Evolutionary conservation across 2,888 invertebrate species (phyloP).

Genomic region (Ichneumon xanthorius): DNA sequence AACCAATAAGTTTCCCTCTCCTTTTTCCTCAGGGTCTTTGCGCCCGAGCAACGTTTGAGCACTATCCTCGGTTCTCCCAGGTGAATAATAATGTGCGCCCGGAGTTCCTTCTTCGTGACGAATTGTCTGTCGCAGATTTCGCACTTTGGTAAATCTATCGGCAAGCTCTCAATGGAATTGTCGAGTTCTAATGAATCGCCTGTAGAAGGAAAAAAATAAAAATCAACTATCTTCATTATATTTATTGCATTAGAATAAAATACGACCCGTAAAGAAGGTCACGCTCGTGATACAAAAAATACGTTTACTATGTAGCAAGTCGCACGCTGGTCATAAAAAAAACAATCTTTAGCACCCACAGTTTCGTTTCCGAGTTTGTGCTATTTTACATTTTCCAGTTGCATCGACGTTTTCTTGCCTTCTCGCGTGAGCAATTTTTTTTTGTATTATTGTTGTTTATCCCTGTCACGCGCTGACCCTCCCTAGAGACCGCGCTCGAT

Average conservation of each 20-base stretch:
- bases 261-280: not conserved
- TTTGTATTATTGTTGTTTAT: not conserved
- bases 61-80: constrained; percentile 80
- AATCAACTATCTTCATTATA: not conserved
- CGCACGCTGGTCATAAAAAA: not conserved
- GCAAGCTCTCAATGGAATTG: constrained; percentile 67
- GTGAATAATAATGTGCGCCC: constrained; percentile 79
- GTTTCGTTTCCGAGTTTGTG: not conserved
- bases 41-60: constrained; percentile 77
- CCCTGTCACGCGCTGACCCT: not conserved
- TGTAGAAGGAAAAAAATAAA: constrained; percentile 53
- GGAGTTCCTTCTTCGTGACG: constrained; percentile 78
- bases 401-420: not conserved
- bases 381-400: not conserved
- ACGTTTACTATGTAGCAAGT: not conserved
- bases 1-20: constrained; percentile 78
- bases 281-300: not conserved
- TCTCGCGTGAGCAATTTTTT: not conserved
- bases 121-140: constrained; percentile 81
- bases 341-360: not conserved
- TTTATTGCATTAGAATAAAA: not conserved
- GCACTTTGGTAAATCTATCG: constrained; percentile 73
- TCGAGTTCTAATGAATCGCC: constrained; percentile 72
- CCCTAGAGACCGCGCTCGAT: not conserved
- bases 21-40: constrained; percentile 74